These are phyloP conservation scores for Ctenosaura bakeri DNA, from an alignment of 2,797 vertebrate species.

Conservation along the genomic window DNA sequence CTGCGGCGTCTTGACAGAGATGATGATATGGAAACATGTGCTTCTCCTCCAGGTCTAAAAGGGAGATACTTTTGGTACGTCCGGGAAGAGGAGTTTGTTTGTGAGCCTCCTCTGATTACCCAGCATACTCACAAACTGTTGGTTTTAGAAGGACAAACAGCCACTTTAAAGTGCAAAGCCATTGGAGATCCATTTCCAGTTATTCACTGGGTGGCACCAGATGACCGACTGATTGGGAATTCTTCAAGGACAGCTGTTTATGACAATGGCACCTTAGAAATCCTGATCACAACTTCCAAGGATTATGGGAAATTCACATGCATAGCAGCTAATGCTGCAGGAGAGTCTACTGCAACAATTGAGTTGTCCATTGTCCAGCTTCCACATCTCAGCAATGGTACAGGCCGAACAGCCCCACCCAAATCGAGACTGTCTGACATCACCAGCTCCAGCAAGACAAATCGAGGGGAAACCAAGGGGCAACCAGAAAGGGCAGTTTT, in stretches of 20 bases:
- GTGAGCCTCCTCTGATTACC: slow-evolving; percentile 96
- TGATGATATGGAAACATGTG: slow-evolving; percentile 98
- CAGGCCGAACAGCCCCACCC: slow-evolving; percentile 87
- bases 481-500: slow-evolving; percentile 90
- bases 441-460: slow-evolving; percentile 93
- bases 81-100: slow-evolving; percentile 95
- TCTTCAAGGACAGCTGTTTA: slow-evolving; percentile 92
- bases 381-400: slow-evolving; percentile 93
- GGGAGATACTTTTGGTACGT: slow-evolving; percentile 98
- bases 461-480: slow-evolving; percentile 90
- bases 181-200: slow-evolving; percentile 94
- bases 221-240: slow-evolving; percentile 94
- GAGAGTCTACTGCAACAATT: slow-evolving; percentile 94
- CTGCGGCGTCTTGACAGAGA: slow-evolving; percentile 92
- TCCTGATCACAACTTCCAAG: slow-evolving; percentile 93
- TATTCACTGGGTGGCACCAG: slow-evolving; percentile 96
- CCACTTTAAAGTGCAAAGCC: slow-evolving; percentile 95
- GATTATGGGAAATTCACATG: slow-evolving; percentile 97
- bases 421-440: slow-evolving; percentile 98
- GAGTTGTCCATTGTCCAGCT: slow-evolving; percentile 98
- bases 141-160: slow-evolving; percentile 95
- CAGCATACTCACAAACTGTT: slow-evolving; percentile 95
- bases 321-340: slow-evolving; percentile 96
- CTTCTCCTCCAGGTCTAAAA: slow-evolving; percentile 92
- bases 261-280: slow-evolving; percentile 96